These are phyloP conservation scores for Pantala flavescens DNA, from an alignment of 1,140 invertebrate species.

Conservation along the genomic window DNA sequence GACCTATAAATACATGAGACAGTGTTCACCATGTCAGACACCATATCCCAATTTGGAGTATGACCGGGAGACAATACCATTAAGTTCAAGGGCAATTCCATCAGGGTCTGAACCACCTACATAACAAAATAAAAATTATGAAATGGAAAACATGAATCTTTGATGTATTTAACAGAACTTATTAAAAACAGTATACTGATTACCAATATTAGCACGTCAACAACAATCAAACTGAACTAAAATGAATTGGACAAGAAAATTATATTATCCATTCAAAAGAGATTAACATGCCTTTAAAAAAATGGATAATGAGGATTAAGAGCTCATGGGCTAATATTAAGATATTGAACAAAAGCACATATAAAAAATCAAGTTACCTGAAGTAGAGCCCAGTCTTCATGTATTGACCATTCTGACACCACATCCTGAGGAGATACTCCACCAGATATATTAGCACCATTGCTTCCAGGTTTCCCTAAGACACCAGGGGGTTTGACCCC, in stretches of 20 bases:
- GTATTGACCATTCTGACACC: slow-evolving; percentile 70
- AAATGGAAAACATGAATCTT: slow-evolving; percentile 11
- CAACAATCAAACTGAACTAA: too few species aligned
- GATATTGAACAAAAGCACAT: too few species aligned
- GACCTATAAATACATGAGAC: slow-evolving; percentile 69
- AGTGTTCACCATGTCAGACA: slow-evolving; percentile 82
- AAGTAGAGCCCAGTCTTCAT: slow-evolving; percentile 79
- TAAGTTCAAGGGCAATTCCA: slow-evolving; percentile 71
- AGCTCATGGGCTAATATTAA: too few species aligned
- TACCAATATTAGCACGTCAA: too few species aligned
- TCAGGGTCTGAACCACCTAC: slow-evolving; percentile 72
- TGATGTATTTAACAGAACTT: slow-evolving; percentile 9
- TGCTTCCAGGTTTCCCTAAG: not conserved
- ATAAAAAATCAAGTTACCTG: slow-evolving; percentile 33
- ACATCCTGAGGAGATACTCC: not conserved
- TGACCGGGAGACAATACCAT: slow-evolving; percentile 69
- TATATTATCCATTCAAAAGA: not conserved
- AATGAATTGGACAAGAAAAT: too few species aligned
- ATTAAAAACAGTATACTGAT: too few species aligned
- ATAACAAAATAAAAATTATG: slow-evolving; percentile 20
- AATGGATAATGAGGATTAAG: too few species aligned
- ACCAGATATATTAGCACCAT: not conserved
- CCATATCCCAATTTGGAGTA: slow-evolving; percentile 89
- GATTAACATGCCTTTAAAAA: not conserved
- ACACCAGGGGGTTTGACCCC: not conserved